These are phyloP conservation scores for Melanotaenia parkinsoni DNA, from an alignment of 2,797 vertebrate genomes.

Conservation along the genomic window DNA sequence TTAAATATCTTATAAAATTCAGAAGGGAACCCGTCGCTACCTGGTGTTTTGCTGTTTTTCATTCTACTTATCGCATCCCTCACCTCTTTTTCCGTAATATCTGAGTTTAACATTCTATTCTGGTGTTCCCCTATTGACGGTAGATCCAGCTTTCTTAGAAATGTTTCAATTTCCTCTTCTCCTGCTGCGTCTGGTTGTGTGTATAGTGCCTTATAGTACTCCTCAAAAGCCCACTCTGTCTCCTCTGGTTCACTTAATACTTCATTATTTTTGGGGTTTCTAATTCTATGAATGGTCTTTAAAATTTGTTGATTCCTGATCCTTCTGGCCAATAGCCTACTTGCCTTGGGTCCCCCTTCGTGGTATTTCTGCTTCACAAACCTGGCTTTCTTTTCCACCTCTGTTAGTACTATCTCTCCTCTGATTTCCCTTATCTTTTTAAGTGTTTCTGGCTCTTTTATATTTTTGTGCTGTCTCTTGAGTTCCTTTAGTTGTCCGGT, in stretches of 20 bases:
- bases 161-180: too few species aligned
- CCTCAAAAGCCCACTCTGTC: slow-evolving; percentile 2
- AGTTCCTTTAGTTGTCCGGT: background rate
- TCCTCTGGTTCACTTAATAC: slow-evolving; percentile 7
- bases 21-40: too few species aligned
- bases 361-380: background rate
- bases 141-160: too few species aligned
- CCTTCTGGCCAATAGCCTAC: background rate
- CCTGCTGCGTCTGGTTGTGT: slow-evolving; percentile 1
- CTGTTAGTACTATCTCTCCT: background rate
- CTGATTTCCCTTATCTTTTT: background rate
- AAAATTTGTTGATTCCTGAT: slow-evolving; percentile 6
- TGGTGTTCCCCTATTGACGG: too few species aligned
- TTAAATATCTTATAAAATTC: too few species aligned
- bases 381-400: slow-evolving; percentile 2
- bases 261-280: background rate
- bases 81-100: too few species aligned
- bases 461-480: slow-evolving; percentile 1
- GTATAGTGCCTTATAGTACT: background rate
- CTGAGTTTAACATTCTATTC: too few species aligned
- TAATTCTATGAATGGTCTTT: slow-evolving; percentile 9
- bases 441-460: background rate
- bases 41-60: too few species aligned
- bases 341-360: slow-evolving; percentile 3
- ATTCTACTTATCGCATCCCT: too few species aligned